These are phyloP conservation scores for Alectoris magna DNA, from an alignment of 2,797 vertebrate genomes.

Conservation along the genomic window DNA sequence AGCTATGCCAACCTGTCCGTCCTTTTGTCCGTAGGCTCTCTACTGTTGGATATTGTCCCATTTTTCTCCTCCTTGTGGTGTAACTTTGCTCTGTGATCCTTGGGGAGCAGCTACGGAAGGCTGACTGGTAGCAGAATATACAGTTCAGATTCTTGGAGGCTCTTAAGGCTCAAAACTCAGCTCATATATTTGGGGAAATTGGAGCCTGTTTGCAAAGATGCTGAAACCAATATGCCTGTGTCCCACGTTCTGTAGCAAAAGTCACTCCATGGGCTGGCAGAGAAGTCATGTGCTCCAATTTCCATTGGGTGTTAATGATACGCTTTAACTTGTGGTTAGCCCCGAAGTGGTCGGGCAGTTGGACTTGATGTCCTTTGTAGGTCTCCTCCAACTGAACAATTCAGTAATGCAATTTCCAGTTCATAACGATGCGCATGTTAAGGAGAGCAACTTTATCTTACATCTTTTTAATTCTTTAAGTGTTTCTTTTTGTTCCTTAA, in stretches of 20 bases:
- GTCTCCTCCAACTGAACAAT: background rate
- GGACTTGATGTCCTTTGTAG: background rate
- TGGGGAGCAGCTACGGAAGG: background rate
- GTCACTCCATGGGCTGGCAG: background rate
- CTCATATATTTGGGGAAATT: background rate
- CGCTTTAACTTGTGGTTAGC: background rate
- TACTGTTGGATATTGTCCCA: background rate
- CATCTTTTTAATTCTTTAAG: background rate
- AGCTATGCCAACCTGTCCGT: background rate
- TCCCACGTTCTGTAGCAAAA: background rate
- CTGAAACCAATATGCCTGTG: background rate
- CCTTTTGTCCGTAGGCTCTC: background rate
- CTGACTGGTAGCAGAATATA: background rate
- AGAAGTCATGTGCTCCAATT: background rate
- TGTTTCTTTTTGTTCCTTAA: background rate
- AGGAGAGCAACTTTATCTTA: background rate
- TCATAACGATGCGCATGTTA: background rate
- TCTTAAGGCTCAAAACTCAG: background rate
- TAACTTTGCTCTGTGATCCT: background rate
- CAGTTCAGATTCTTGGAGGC: background rate
- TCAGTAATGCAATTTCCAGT: background rate
- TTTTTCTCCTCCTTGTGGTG: background rate
- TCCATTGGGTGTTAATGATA: background rate
- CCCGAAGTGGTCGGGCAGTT: background rate
- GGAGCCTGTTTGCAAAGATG: background rate